phyloP scores from a whole-genome alignment of 2,888 invertebrate species.

The Agrilus biguttatus region DNA sequence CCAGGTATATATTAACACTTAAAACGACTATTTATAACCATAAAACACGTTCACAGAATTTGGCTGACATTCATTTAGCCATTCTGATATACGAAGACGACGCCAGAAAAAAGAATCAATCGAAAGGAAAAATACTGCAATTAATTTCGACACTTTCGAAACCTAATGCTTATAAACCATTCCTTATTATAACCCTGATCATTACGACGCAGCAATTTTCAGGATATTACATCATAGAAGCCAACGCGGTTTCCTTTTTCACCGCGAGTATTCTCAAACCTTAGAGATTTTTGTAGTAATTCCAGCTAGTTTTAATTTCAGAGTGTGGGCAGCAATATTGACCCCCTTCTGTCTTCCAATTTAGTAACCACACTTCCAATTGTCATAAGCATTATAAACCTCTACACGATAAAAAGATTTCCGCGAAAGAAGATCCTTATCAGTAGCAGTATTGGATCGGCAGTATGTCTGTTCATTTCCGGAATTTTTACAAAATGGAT shows the following conservation, averaged over 20 bases:
- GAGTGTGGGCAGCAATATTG: slow-evolving; percentile 36
- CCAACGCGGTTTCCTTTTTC: slow-evolving; percentile 45
- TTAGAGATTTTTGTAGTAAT: background rate
- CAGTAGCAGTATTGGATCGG: slow-evolving; percentile 39
- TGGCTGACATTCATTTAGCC: slow-evolving; percentile 37
- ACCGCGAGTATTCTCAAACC: slow-evolving; percentile 23
- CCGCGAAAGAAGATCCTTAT: slow-evolving; percentile 38
- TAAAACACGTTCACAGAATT: slow-evolving; percentile 18
- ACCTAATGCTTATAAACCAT: slow-evolving; percentile 44
- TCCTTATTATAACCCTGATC: slow-evolving; percentile 37
- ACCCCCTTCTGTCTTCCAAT: slow-evolving; percentile 40
- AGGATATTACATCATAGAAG: slow-evolving; percentile 45
- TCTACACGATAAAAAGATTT: slow-evolving; percentile 37
- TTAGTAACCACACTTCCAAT: slow-evolving; percentile 40
- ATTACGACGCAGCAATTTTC: slow-evolving; percentile 45
- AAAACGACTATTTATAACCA: too few species aligned
- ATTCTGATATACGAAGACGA: slow-evolving; percentile 39
- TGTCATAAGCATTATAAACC: slow-evolving; percentile 41
- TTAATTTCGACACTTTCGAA: slow-evolving; percentile 30
- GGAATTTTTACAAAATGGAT: slow-evolving; percentile 39
- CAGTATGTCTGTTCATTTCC: slow-evolving; percentile 39
- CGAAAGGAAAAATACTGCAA: slow-evolving; percentile 23
- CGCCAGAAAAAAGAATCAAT: slow-evolving; percentile 30
- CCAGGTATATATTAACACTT: too few species aligned
- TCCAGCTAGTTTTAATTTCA: slow-evolving; percentile 14